phyloP scores from a whole-genome alignment of 2,113 vertebrate genomes.

The Psophia crepitans region DNA sequence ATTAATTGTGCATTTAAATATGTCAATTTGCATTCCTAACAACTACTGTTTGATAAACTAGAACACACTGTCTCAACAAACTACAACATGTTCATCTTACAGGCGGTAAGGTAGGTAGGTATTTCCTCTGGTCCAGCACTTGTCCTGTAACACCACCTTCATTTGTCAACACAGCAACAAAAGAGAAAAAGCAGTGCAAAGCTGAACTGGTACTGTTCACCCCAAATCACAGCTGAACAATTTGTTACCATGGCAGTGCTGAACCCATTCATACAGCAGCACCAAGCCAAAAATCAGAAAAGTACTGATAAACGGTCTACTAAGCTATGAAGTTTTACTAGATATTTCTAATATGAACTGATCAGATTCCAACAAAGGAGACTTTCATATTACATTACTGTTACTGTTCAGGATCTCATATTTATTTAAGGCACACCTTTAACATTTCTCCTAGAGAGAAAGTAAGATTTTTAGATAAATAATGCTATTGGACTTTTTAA shows the following conservation, averaged over 20 bases:
- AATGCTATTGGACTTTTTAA: neutral
- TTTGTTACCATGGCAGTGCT: neutral
- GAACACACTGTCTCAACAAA: neutral
- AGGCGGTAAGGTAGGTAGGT: neutral
- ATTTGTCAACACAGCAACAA: neutral
- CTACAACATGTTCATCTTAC: neutral
- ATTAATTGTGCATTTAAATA: conserved; percentile 7
- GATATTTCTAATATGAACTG: neutral
- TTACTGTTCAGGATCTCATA: neutral
- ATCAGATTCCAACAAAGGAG: neutral
- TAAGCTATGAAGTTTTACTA: neutral
- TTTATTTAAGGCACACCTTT: neutral
- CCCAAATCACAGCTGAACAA: neutral
- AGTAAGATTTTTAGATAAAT: neutral
- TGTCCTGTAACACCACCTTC: neutral
- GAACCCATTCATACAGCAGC: neutral
- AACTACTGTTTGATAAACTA: conserved; percentile 30
- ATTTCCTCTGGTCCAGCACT: neutral
- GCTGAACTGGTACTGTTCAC: neutral
- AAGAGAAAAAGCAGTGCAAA: neutral
- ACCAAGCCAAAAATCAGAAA: neutral
- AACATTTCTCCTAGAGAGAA: neutral
- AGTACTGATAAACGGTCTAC: neutral
- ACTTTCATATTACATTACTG: neutral
- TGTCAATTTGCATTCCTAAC: conserved; percentile 27